Base-by-base conservation (phyloP, 2,113 vertebrate genomes). In the Nothoprocta perdicaria region DNA sequence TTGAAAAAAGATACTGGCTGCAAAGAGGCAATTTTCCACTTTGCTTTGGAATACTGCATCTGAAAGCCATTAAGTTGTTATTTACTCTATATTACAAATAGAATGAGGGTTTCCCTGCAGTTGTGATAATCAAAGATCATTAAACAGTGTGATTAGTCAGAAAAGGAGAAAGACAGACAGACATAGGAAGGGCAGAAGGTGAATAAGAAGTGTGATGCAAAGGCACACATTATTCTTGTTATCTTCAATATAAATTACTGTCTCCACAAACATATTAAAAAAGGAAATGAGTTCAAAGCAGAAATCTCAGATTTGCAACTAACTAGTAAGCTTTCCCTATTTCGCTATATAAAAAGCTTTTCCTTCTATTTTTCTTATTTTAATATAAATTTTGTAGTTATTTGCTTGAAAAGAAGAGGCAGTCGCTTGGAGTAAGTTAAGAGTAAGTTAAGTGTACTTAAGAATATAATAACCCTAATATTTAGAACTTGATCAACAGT, bases 41-140 rank as follows among this genome's bases (percentile, higher is more conserved):
- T 83, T 71, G 7, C 41, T 83, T 88, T 67, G n/a, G 18, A 80
- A 58, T 78, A 18, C 12, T 48, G 12, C 75, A 19, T 72, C 38
- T 91, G 68, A 83, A 91, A 94, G 13, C 1, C 18, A 62, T 40
- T 40, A 68, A 77, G 9, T 40, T 73, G 38, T 58, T 88, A 29
- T 88, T 88, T 75, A 35, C 38, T 4, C 68, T n/a, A 31, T 84
- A 73, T 53, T 78, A 16, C 2, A 9, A 86, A 88, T 68, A 48
- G 9, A 83, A 29, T 22, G 41, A 43, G 46, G 35, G 27, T 72
- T 79, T 71, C 45, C 62, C 80, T 79, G 35, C 29, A 82, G 53
- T 15, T 41, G 27, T 48, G 26, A 17, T 45, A 88, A 90, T 50
- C 83, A 93, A 86, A 19, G 14, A 43, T 86, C 57, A 78, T 61